Percentiles rank a stretch among this genome's conserved stretches.
Evolutionary conservation across 1,140 invertebrate genomes (phyloP).

Genomic region (Saxidomus purpurata): DNA sequence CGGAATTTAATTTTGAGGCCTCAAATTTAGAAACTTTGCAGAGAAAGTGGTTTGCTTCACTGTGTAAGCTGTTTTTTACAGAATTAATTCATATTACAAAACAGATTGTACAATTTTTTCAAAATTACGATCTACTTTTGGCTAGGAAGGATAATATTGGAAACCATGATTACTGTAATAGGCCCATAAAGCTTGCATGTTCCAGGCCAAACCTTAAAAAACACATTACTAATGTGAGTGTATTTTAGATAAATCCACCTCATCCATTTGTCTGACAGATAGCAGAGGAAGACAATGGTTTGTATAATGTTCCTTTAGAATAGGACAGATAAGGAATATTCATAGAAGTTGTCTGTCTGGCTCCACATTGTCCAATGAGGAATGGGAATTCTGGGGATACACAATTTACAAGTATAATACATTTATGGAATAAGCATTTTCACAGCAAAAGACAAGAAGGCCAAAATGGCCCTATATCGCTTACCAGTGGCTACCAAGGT

Average conservation of each 20-base stretch:
- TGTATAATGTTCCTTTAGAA: slow-evolving; percentile 20
- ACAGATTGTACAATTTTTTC: too few species aligned
- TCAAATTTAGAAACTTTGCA: too few species aligned
- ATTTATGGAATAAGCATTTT: slow-evolving; percentile 1
- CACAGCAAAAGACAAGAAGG: too few species aligned
- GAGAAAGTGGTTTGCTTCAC: too few species aligned
- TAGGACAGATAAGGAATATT: slow-evolving; percentile 17
- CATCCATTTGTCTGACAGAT: slow-evolving; percentile 7
- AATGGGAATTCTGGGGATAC: not conserved
- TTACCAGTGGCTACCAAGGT: too few species aligned
- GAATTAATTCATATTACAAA: too few species aligned
- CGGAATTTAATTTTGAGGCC: too few species aligned
- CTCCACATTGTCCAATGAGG: slow-evolving; percentile 10
- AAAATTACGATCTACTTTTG: too few species aligned
- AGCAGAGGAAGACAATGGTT: slow-evolving; percentile 17
- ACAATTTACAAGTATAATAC: slow-evolving; percentile 1
- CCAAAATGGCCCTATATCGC: too few species aligned
- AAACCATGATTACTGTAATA: too few species aligned
- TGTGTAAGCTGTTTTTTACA: too few species aligned
- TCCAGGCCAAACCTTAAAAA: not conserved
- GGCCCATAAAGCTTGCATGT: not conserved
- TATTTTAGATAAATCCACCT: slow-evolving; percentile 8
- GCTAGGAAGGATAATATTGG: too few species aligned
- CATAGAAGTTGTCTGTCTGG: slow-evolving; percentile 1
- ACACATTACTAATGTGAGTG: not conserved